phyloP scores from a whole-genome alignment of 2,113 vertebrate genomes.

The Malaclemys terrapin region DNA sequence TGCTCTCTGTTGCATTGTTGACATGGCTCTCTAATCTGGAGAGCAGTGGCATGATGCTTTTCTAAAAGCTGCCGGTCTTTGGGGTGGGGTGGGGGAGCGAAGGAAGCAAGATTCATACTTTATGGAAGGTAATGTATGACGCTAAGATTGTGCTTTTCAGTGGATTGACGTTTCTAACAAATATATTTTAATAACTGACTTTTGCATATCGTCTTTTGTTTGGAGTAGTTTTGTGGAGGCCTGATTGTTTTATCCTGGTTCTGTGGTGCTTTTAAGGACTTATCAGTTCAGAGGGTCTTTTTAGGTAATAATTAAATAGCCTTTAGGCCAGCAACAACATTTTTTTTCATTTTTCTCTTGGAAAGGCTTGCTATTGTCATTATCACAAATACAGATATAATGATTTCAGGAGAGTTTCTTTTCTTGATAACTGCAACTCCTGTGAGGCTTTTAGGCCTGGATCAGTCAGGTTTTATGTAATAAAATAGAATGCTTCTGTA shows the following conservation, averaged over 20 bases:
- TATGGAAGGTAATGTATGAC: slow-evolving; percentile 77
- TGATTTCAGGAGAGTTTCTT: background rate
- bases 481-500: background rate
- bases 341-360: background rate
- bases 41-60: slow-evolving; percentile 24
- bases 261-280: background rate
- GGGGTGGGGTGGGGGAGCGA: slow-evolving; percentile 60
- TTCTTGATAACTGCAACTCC: background rate
- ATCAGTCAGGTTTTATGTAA: background rate
- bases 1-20: background rate
- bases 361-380: background rate
- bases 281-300: background rate
- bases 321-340: background rate
- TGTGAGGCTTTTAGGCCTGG: background rate
- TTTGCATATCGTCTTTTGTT: slow-evolving; percentile 23
- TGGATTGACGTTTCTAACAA: background rate
- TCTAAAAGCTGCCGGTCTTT: slow-evolving; percentile 43
- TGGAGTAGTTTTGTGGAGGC: background rate
- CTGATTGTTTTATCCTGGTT: background rate
- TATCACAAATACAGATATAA: background rate
- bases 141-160: background rate
- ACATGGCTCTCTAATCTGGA: slow-evolving; percentile 34
- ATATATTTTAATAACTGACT: background rate
- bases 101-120: slow-evolving; percentile 80
- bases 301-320: background rate